Conservation (phyloP, 2,113 vertebrate species). For the Sylvilagus bachmani region DNA sequence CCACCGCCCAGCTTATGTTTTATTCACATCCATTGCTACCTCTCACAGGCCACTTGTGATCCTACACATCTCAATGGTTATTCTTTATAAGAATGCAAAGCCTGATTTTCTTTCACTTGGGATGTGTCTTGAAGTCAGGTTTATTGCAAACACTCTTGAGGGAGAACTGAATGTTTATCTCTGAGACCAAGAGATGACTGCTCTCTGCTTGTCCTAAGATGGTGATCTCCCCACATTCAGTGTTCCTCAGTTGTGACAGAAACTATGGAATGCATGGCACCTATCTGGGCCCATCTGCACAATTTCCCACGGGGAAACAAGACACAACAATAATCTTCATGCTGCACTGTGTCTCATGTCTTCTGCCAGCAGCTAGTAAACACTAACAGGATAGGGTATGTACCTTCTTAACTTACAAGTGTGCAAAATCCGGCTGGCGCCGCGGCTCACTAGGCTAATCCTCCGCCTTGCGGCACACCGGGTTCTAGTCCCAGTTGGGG, state of each 20-base stretch:
- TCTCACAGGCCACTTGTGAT: not conserved
- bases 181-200: not conserved
- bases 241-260: not conserved
- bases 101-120: not conserved
- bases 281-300: not conserved
- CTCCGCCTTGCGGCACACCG: too few species aligned
- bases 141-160: not conserved
- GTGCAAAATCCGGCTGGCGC: too few species aligned
- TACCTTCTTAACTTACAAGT: too few species aligned
- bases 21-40: not conserved
- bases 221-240: not conserved
- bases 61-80: not conserved
- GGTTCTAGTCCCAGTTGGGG: too few species aligned
- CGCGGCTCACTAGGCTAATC: too few species aligned
- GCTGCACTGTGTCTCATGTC: not conserved
- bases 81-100: not conserved
- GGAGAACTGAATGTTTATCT: not conserved
- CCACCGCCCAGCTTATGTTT: not conserved
- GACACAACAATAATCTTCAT: not conserved
- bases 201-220: not conserved
- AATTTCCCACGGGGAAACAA: not conserved
- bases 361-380: not conserved
- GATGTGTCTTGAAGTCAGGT: not conserved
- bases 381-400: too few species aligned
- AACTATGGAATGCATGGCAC: not conserved